Base-by-base conservation (phyloP, 1,140 invertebrate genomes). In the Cheumatopsyche charites region DNA sequence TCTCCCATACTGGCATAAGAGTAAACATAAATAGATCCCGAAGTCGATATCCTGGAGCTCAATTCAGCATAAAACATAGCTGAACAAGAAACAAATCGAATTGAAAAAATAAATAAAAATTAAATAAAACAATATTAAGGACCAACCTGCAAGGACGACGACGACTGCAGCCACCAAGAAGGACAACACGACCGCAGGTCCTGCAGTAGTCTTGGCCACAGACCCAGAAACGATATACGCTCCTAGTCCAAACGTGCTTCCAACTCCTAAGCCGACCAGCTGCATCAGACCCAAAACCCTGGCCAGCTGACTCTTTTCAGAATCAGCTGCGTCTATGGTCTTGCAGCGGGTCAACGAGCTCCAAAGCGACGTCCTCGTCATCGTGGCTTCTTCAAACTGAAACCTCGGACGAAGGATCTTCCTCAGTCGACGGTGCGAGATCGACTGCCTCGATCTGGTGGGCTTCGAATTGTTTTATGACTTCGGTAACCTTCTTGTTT, bases 201-300 rank as follows among this genome's bases (percentile, higher is more conserved):
- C 95, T 0, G 95, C 91, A 0, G 88, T 89, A 19, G 90, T 88
- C 79, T 90, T 92, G 13, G 94, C 94, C 0, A 97, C 94, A 62
- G 92, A 88, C 13, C 95, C 95, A 9, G 94, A 93, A 23, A 97
- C 83, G 1, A 98, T 94, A 81, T 97, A 98, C 11, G 97, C 93
- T 0, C 95, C 95, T n/a, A 97, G 85, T 0, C 95, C 95, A 0
- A 98, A 83, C 0, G 95, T 97, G 68, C 92, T 91, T 9, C 95
- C 95, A 26, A 97, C 91, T 0, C 94, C 94, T 5, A 96, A 82
- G 0, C 90, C 89, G 0, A 90, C 93, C 2, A 96, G 84, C 82
- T 96, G 94, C 15, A 94, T 77, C 0, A 94, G 82, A 7, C 87
- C 89, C 12, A 97, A 84, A 12, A 93, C 92, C 75, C 94, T 81